Conservation (phyloP, 1,140 invertebrate genomes). For the Tribolium madens region DNA sequence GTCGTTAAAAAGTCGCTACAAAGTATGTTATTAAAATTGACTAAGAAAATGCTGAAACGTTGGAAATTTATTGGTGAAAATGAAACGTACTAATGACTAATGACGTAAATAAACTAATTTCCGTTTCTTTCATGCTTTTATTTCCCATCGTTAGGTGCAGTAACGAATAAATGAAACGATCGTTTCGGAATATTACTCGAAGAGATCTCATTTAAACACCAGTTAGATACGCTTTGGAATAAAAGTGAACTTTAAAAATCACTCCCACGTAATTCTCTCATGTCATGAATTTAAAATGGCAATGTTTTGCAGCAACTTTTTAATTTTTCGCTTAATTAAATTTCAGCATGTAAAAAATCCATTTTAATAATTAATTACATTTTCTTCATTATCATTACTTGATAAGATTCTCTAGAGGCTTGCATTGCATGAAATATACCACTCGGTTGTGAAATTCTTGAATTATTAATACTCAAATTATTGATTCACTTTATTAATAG, state of each 20-base stretch:
- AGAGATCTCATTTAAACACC: conserved; percentile 11
- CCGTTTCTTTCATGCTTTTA: conserved; percentile 15
- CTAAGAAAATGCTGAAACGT: not conserved
- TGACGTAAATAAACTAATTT: conserved; percentile 7
- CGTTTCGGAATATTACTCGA: conserved; percentile 12
- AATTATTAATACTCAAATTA: conserved; percentile 19
- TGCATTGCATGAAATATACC: conserved; percentile 11
- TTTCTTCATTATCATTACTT: not conserved
- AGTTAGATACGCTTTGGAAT: not conserved
- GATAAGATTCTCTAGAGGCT: conserved; percentile 4
- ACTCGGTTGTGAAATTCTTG: not conserved
- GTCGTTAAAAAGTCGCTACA: not conserved
- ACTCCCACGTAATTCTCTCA: not conserved
- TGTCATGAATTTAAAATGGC: conserved; percentile 7
- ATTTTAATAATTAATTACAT: conserved; percentile 29
- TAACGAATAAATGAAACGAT: conserved; percentile 8
- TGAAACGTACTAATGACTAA: not conserved
- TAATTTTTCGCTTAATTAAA: conserved; percentile 7
- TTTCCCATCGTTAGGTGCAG: not conserved
- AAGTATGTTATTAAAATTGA: not conserved
- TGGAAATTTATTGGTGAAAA: not conserved
- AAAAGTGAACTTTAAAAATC: conserved; percentile 1
- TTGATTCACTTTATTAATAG: conserved; percentile 29
- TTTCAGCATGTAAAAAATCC: conserved; percentile 10
- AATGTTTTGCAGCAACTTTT: not conserved